These are phyloP conservation scores for Myoxocephalus aenaeus DNA, from an alignment of 2,797 vertebrate species.

Conservation along the genomic window DNA sequence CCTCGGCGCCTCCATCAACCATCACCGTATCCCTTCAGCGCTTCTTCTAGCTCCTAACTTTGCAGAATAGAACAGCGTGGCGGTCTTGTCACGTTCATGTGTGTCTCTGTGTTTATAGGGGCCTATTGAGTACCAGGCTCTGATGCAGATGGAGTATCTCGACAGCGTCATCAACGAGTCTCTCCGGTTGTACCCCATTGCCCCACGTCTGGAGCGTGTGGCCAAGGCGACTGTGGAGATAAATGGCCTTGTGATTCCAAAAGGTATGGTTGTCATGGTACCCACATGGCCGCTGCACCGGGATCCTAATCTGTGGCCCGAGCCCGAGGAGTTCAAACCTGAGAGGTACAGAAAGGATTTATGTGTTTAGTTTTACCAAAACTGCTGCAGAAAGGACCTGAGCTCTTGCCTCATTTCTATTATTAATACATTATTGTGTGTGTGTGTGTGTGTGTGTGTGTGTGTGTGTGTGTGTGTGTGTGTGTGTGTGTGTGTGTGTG, in stretches of 20 bases:
- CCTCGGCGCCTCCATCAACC: background rate
- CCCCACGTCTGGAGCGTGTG: constrained; percentile 75
- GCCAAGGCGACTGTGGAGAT: constrained; percentile 84
- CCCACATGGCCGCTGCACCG: constrained; percentile 79
- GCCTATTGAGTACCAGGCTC: constrained; percentile 63
- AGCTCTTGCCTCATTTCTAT: background rate
- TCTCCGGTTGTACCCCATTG: constrained; percentile 77
- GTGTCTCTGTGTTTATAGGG: constrained; percentile 66
- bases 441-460: background rate
- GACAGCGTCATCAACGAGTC: constrained; percentile 81
- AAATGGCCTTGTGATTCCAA: constrained; percentile 77
- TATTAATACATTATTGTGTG: background rate
- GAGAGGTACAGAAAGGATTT: constrained; percentile 77
- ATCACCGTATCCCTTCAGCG: background rate
- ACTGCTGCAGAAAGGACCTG: background rate
- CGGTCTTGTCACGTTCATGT: background rate
- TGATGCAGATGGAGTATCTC: constrained; percentile 87
- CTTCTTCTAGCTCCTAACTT: too few relatives aligned
- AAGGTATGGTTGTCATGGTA: constrained; percentile 72
- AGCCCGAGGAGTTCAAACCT: constrained; percentile 84
- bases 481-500: background rate
- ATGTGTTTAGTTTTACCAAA: constrained; percentile 11
- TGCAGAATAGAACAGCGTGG: background rate
- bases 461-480: background rate
- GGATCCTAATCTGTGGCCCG: constrained; percentile 74